Percentiles rank a stretch among this genome's conserved stretches.
phyloP scores from a whole-genome alignment of 2,113 vertebrate species.

The Carassius auratus region DNA sequence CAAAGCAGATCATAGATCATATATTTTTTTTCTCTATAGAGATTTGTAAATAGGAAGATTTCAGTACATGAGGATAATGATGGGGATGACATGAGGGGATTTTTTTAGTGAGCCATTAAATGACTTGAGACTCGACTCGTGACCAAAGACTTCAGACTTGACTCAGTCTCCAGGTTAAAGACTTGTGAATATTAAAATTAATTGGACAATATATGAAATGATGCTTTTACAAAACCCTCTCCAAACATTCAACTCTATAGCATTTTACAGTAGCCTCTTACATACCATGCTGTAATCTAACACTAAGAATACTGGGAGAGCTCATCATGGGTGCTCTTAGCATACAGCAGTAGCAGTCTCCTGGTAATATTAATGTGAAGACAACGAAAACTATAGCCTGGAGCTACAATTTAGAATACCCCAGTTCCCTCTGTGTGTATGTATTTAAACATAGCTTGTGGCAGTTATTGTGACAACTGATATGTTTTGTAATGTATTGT shows the following conservation, averaged over 20 bases:
- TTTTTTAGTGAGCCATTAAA: no score
- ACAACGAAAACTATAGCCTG: slow-evolving; percentile 44
- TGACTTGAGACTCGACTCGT: no score
- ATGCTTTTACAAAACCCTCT: no score
- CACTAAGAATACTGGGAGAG: slow-evolving; percentile 33
- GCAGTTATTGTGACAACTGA: slow-evolving; percentile 49
- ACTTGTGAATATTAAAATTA: no score
- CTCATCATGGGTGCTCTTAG: slow-evolving; percentile 19
- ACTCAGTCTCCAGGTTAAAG: no score
- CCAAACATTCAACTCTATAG: background rate
- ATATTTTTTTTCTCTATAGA: no score
- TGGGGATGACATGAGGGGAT: no score
- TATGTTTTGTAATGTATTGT: background rate
- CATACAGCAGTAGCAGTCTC: slow-evolving; percentile 35
- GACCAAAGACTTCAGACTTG: no score
- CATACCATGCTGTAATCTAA: background rate
- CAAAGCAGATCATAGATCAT: no score
- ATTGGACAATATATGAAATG: no score
- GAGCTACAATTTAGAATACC: slow-evolving; percentile 15
- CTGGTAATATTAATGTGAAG: slow-evolving; percentile 49
- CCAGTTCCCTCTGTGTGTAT: slow-evolving; percentile 6
- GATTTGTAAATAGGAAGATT: no score
- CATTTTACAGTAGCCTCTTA: background rate
- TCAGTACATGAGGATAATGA: no score
- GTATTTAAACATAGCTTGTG: slow-evolving; percentile 61